Evolutionary conservation across 2,797 vertebrate genomes (phyloP), one percentile per base, ranked within the genome.

Genomic region (Phalanger gymnotis): DNA sequence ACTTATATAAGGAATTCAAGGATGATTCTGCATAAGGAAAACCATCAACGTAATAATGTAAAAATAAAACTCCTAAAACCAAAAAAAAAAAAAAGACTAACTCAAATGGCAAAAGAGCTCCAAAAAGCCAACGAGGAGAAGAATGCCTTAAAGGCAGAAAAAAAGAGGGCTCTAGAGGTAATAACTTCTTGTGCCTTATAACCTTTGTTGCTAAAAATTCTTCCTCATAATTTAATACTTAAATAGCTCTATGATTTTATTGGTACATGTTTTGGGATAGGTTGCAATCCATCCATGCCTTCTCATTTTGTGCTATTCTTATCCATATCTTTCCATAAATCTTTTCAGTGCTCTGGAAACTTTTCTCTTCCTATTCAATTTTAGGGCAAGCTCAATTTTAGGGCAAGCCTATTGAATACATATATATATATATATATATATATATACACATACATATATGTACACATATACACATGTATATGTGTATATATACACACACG

Each of bases 151-250:
- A n/a, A n/a, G n/a, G n/a, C n/a, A n/a, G n/a, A n/a, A 12, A 95
- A 90, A 55, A 93, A 95, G 93, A 92, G 56, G 55, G 92, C 93
- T 94, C 53, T 91, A 19, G 90, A 93, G 12, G 54, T 27, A 0
- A 6, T 51, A 47, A 4, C 10, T 90, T 91, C 51, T 55, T n/a
- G 47, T 30, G 58, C 28, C 56, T 94, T 54, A 52, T n/a, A 54
- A 54, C 27, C 73, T 34, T 25, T 40, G n/a, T 73, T 40, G n/a
- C 66, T 73, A 73, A 73, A 73, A 40, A 73, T 73, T 73, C 2
- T 73, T 40, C n/a, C n/a, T 40, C 66, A 73, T 73, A 40, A 73
- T 73, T 73, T 73, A 22, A 25, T 73, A 40, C 66, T 0, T 81
- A 10, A 81, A 47, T 87, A 51, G 40, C 9, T 87, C 40, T 51